Conservation (phyloP, 2,888 invertebrate genomes). For the Drosophila histrio region DNA sequence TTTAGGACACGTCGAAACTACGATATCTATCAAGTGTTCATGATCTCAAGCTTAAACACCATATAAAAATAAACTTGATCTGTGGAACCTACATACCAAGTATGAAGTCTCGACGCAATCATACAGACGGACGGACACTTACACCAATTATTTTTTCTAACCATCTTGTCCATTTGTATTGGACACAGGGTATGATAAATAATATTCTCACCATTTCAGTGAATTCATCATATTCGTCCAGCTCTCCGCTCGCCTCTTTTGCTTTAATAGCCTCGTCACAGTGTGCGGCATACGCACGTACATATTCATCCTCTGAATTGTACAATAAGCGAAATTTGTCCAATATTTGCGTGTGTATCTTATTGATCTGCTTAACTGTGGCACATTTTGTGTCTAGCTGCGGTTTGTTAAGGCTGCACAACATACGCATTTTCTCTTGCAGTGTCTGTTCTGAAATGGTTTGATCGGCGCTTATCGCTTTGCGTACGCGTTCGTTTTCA, state of each 20-base stretch:
- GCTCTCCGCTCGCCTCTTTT: background rate
- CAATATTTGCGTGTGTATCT: background rate
- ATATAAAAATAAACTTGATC: too few relatives aligned
- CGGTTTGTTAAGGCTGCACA: background rate
- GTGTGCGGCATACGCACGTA: slow-evolving; percentile 10
- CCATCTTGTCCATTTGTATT: too few relatives aligned
- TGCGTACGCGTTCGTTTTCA: background rate
- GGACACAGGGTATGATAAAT: background rate
- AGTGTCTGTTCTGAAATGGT: background rate
- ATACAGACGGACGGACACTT: too few relatives aligned
- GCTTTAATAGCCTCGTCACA: slow-evolving; percentile 11
- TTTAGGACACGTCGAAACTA: too few relatives aligned
- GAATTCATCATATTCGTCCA: slow-evolving; percentile 19
- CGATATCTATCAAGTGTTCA: too few relatives aligned
- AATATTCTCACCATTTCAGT: slow-evolving; percentile 26
- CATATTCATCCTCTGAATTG: background rate
- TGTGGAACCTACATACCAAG: too few relatives aligned
- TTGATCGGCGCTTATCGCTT: background rate
- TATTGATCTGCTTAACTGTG: background rate
- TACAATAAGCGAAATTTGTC: background rate
- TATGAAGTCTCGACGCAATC: too few relatives aligned
- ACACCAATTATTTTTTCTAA: too few relatives aligned
- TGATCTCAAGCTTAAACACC: too few relatives aligned
- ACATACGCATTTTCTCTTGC: slow-evolving; percentile 13
- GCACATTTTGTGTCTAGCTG: background rate